Percentiles rank a stretch among this genome's conserved stretches.
These are phyloP conservation scores for Myodes glareolus DNA, from an alignment of 2,113 vertebrate species.

Conservation along the genomic window DNA sequence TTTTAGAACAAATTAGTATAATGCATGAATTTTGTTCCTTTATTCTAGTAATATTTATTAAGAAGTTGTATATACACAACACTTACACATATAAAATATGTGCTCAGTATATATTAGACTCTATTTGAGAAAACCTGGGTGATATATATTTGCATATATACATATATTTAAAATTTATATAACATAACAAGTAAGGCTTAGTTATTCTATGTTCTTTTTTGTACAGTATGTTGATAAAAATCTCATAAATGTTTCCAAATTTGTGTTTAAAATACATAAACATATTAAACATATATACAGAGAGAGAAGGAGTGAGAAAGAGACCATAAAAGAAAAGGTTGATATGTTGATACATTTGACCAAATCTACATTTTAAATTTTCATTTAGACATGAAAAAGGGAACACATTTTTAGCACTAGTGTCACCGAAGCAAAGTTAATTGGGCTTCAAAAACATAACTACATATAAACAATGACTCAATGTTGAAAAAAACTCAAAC, in stretches of 20 bases:
- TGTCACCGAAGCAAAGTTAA: neutral
- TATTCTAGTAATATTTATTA: neutral
- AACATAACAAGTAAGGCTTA: neutral
- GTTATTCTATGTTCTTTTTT: neutral
- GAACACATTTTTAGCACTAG: neutral
- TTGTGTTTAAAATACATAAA: slow-evolving; percentile 4
- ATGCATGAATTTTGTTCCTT: neutral
- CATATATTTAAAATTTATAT: neutral
- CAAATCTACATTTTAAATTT: slow-evolving; percentile 1
- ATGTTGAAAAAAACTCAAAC: neutral
- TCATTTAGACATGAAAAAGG: neutral
- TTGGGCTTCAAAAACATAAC: neutral
- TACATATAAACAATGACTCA: neutral
- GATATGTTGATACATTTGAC: neutral
- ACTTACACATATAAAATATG: neutral
- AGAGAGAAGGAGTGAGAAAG: neutral
- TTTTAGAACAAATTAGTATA: neutral
- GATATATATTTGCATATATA: neutral
- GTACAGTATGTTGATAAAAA: neutral
- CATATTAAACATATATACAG: neutral
- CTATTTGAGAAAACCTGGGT: neutral
- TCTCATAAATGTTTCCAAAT: neutral
- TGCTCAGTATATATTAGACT: neutral
- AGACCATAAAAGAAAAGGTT: neutral
- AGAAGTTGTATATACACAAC: neutral